Base-by-base conservation (phyloP, 1,140 invertebrate genomes). In the Maconellicoccus hirsutus region DNA sequence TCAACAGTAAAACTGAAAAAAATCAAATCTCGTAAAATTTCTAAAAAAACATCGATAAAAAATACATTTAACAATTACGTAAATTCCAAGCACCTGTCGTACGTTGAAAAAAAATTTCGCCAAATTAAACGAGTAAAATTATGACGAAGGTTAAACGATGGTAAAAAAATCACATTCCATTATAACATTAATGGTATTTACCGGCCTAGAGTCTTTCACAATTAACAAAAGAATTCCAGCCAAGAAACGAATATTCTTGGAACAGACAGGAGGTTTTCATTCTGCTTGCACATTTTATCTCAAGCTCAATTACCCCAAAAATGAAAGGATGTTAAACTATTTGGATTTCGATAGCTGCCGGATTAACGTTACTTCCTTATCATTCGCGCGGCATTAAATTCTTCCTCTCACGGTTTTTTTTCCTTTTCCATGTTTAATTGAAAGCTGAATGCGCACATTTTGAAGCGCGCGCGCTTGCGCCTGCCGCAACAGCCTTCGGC, bases 311-410 rank as follows among this genome's bases (percentile, higher is more conserved):
- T 66, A 66, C 61, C 61, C 61, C 61, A 66, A 26, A 66, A 66
- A 66, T 23, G 61, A 66, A 66, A 66, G 61, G 25, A 66, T 66
- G 61, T 25, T 66, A 66, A 66, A 19, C 61, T 66, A 66, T 66
- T 66, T 66, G 61, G 61, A 66, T 66, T 66, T 66, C 61, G 61
- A 66, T 66, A 66, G 61, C 61, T 66, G 61, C 61, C 25, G 61
- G 25, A 66, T 66, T 66, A 66, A 66, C 61, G 61, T 66, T 66
- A 66, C 61, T 66, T 66, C 61, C 61, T 66, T 66, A 66, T 66
- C 61, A 66, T 66, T 66, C 61, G 25, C 21, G 61, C 61, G 61
- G 25, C 21, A 66, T 66, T 66, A 66, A 66, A 66, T 66, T 66
- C 61, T 25, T 66, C 25, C 61, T 66, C 25, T 66, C 19, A 25